Base-by-base conservation (phyloP, 2,113 vertebrate genomes). In the Pedetes capensis region DNA sequence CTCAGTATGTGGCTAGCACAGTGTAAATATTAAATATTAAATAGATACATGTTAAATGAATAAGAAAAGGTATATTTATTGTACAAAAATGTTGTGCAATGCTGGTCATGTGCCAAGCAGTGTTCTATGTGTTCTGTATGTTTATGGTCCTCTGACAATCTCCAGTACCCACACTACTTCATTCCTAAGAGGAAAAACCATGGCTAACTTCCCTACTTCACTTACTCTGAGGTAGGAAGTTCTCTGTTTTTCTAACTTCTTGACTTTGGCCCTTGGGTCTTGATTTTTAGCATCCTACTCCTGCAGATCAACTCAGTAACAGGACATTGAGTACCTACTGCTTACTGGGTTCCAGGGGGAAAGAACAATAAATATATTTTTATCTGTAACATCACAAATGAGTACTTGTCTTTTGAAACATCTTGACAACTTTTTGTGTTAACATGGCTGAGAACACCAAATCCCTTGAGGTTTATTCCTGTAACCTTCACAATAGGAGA, bases 331-430 rank as follows among this genome's bases (percentile, higher is more conserved):
- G 42, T 23, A 59, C 16, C 5, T n/a, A 51, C 79, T 87, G n/a
- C 55, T 87, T 69, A 4, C 39, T 44, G 27, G 16, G 51, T 75
- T 81, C 27, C 44, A 57, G 2, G 12, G 27, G 74, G 42, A 85
- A 93, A 71, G 49, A 80, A 82, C 76, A 69, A 93, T 6, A 34
- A 90, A 93, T 82, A 64, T 55, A 87, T 78, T 89, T 96, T 80
- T 27, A 57, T 85, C 34, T 87, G 61, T 51, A 72, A 59, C 44
- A 49, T 93, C 71, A 80, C 49, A 91, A 75, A 92, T 34, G 23
- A 64, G 23, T 51, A 61, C 51, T 90, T 92, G 51, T 87, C 47
- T 83, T 94, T 85, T n/a, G 27, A 91, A 96, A 82, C 47, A 63
- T 89, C 55, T 37, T 42, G 64, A 93, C 59, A 83, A 49, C 16